phyloP scores from a whole-genome alignment of 2,888 invertebrate species.

The Ichneumoninae sp. region DNA sequence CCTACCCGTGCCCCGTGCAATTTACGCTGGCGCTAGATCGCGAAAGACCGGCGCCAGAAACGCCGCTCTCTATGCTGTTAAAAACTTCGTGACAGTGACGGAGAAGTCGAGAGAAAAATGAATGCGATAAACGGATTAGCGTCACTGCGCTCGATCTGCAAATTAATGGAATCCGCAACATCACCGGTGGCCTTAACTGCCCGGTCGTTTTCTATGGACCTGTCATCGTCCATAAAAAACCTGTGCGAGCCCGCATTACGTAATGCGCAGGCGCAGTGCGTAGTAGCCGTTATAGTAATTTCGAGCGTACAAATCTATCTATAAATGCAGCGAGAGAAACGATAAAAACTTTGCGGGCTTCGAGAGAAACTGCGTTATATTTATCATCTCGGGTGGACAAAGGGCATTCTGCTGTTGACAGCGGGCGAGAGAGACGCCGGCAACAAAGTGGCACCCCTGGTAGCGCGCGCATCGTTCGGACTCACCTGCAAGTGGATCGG shows the following conservation, averaged over 20 bases:
- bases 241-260: constrained; percentile 47
- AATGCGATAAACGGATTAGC: not conserved
- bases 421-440: constrained; percentile 17
- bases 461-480: constrained; percentile 31
- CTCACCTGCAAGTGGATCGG: constrained; percentile 97
- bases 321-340: not conserved
- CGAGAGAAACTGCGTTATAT: not conserved
- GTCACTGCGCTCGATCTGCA: not conserved
- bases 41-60: constrained; percentile 2
- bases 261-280: constrained; percentile 33
- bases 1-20: not conserved
- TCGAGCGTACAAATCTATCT: not conserved
- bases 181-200: not conserved
- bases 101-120: too few species aligned
- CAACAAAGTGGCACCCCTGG: constrained; percentile 13
- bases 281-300: constrained; percentile 36
- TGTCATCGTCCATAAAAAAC: constrained; percentile 40
- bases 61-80: too few species aligned
- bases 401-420: constrained; percentile 32
- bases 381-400: constrained; percentile 21
- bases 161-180: not conserved
- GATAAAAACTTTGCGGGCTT: not conserved
- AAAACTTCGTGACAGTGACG: too few species aligned
- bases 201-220: not conserved
- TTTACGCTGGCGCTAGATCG: constrained; percentile 22